A percentile compares a stretch with the other conserved stretches of the same genome.
Conservation (phyloP, 2,888 invertebrate genomes). For the Melangyna quadrimaculata region DNA sequence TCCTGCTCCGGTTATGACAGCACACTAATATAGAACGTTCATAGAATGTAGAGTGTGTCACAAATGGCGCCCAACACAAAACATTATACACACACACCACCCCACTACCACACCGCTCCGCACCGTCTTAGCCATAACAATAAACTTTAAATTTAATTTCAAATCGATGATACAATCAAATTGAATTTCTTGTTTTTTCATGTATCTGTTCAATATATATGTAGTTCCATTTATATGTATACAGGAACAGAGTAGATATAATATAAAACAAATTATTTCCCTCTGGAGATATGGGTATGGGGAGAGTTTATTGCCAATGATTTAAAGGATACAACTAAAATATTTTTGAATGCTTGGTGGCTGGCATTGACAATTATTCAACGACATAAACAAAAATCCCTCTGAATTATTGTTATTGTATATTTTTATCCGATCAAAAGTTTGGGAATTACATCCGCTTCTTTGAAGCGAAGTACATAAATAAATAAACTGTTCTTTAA, state of each 20-base stretch:
- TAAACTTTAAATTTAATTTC: slow-evolving; percentile 47
- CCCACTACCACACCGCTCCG: background rate
- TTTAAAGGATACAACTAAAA: background rate
- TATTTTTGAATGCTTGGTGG: background rate
- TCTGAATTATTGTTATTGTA: slow-evolving; percentile 63
- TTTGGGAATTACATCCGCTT: slow-evolving; percentile 61
- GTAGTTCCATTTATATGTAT: background rate
- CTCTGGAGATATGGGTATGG: no score
- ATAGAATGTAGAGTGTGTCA: slow-evolving; percentile 26
- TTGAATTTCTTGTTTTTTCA: slow-evolving; percentile 33
- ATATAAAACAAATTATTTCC: slow-evolving; percentile 1
- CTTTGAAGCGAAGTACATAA: slow-evolving; percentile 35
- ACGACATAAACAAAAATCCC: slow-evolving; percentile 15
- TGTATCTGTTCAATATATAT: background rate
- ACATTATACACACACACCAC: background rate
- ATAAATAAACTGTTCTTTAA: slow-evolving; percentile 5
- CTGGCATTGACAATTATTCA: slow-evolving; percentile 46
- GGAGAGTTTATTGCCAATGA: background rate
- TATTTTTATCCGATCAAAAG: slow-evolving; percentile 60
- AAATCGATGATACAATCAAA: slow-evolving; percentile 61
- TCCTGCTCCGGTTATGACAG: slow-evolving; percentile 15
- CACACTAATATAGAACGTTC: background rate
- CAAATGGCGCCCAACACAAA: slow-evolving; percentile 28
- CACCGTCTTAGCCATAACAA: slow-evolving; percentile 33
- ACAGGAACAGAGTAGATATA: background rate